phyloP scores from a whole-genome alignment of 1,140 invertebrate genomes.

The Pseudomyrmex dendroicus region DNA sequence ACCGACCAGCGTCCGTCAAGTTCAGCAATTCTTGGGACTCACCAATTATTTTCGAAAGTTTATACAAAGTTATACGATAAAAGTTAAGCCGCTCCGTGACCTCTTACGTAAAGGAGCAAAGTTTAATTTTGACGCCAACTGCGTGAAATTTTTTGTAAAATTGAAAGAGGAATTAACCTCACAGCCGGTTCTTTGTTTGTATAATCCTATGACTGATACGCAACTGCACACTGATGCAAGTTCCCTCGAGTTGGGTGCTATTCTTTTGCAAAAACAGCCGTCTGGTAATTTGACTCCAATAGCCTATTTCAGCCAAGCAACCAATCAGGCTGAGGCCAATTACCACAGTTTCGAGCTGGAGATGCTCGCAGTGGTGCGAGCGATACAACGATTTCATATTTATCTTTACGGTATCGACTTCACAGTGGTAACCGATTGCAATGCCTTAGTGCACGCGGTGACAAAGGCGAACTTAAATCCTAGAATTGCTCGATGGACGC shows the following conservation, averaged over 20 bases:
- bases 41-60: too few relatives aligned
- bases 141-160: too few relatives aligned
- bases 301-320: background rate
- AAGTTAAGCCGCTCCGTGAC: too few relatives aligned
- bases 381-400: background rate
- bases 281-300: background rate
- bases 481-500: background rate
- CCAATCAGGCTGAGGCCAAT: background rate
- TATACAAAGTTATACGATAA: too few relatives aligned
- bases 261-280: background rate
- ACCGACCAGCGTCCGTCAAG: too few relatives aligned
- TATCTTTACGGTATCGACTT: background rate
- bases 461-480: background rate
- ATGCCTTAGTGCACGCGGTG: background rate
- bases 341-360: background rate
- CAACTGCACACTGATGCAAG: too few relatives aligned
- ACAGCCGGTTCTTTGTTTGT: too few relatives aligned
- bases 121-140: too few relatives aligned
- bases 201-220: too few relatives aligned
- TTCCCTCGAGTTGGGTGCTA: background rate
- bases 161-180: too few relatives aligned
- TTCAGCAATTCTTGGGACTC: too few relatives aligned
- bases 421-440: background rate
- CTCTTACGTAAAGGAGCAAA: too few relatives aligned
- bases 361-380: background rate